Percentiles rank a stretch among this genome's conserved stretches.
phyloP scores from a whole-genome alignment of 2,888 invertebrate species.

The Phragmatobia fuliginosa region DNA sequence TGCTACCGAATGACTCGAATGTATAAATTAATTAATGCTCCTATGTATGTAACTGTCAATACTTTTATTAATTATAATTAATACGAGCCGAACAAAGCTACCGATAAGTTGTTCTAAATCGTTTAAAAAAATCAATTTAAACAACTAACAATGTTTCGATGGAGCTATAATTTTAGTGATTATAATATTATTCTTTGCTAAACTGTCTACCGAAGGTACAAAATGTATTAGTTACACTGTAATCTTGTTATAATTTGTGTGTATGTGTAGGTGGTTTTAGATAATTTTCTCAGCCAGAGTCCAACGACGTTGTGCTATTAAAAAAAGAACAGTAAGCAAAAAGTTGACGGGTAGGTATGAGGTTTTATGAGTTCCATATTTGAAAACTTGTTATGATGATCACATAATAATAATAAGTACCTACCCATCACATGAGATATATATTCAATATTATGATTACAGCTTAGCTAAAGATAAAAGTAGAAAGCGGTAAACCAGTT shows the following conservation, averaged over 20 bases:
- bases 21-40: not conserved
- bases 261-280: conserved; percentile 7
- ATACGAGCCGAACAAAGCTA: not conserved
- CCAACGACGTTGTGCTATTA: conserved; percentile 9
- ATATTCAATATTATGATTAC: conserved; percentile 8
- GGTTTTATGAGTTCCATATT: conserved; percentile 17
- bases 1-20: not conserved
- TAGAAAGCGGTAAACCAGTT: conserved; percentile 2
- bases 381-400: conserved; percentile 22
- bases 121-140: not conserved
- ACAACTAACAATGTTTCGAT: not conserved
- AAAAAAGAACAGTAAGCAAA: conserved; percentile 19
- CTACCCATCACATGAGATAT: not conserved
- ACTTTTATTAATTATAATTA: not conserved
- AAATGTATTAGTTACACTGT: not conserved
- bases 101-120: not conserved
- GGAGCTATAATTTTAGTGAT: not conserved
- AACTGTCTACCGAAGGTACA: not conserved
- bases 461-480: conserved; percentile 3
- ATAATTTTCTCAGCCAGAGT: not conserved
- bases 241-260: not conserved
- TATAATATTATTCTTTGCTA: not conserved
- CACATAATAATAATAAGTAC: conserved; percentile 4
- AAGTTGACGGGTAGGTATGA: conserved; percentile 10
- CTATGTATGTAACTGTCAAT: not conserved